Conservation (phyloP, 1,140 invertebrate genomes). For the Frieseomelitta varia region DNA sequence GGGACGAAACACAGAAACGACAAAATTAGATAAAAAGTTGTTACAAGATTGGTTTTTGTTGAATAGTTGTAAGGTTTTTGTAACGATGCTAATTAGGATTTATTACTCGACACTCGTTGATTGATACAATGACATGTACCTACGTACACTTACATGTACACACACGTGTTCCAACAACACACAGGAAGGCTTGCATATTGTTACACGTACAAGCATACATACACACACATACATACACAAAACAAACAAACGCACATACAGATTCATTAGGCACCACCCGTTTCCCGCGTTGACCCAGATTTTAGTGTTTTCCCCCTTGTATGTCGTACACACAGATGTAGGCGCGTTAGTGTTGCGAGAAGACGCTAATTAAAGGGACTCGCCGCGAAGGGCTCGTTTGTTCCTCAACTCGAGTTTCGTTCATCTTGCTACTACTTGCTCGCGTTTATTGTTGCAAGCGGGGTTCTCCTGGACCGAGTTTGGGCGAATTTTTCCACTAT, state of each 20-base stretch:
- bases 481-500: neutral
- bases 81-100: constrained; percentile 73
- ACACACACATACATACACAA: neutral
- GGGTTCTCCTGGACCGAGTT: neutral
- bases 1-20: constrained; percentile 43
- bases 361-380: constrained; percentile 36
- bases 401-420: constrained; percentile 17
- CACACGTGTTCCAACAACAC: neutral
- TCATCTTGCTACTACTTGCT: neutral
- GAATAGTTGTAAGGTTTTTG: constrained; percentile 80
- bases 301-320: constrained; percentile 43
- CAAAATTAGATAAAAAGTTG: constrained; percentile 70
- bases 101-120: constrained; percentile 60
- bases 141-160: neutral
- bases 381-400: constrained; percentile 9
- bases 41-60: constrained; percentile 78
- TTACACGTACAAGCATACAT: neutral
- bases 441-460: neutral
- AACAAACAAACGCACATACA: neutral
- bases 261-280: constrained; percentile 19
- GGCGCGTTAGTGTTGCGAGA: constrained; percentile 20
- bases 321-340: constrained; percentile 10
- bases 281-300: constrained; percentile 52
- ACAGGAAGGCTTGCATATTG: neutral
- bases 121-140: constrained; percentile 7